Evolutionary conservation across 2,888 invertebrate genomes (phyloP).

Genomic region (Colostygia pectinataria): DNA sequence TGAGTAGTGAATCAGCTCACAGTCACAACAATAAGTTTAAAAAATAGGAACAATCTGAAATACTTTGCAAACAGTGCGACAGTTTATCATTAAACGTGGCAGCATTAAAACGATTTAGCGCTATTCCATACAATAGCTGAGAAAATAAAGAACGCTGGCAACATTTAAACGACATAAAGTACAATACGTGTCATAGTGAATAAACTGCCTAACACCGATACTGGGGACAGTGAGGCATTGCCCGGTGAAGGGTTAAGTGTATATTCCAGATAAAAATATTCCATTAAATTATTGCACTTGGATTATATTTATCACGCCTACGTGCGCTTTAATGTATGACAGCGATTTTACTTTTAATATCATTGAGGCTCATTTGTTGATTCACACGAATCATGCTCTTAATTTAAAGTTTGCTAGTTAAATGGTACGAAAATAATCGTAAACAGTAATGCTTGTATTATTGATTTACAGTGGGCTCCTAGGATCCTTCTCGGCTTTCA

Average conservation of each 20-base stretch:
- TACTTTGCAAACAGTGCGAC: slow-evolving; percentile 37
- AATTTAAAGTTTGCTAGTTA: slow-evolving; percentile 9
- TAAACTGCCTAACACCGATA: slow-evolving; percentile 66
- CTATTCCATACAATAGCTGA: slow-evolving; percentile 49
- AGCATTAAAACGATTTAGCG: slow-evolving; percentile 53
- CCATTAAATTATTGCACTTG: slow-evolving; percentile 50
- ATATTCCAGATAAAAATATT: slow-evolving; percentile 56
- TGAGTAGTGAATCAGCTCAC: neutral
- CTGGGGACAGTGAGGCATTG: slow-evolving; percentile 61
- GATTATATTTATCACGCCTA: slow-evolving; percentile 50
- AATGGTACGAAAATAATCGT: slow-evolving; percentile 22
- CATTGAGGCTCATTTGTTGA: slow-evolving; percentile 15
- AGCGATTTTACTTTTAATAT: slow-evolving; percentile 43
- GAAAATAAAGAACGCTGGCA: slow-evolving; percentile 55
- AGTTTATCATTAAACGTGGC: slow-evolving; percentile 50
- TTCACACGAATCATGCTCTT: slow-evolving; percentile 8
- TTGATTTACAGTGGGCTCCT: no score
- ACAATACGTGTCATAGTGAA: slow-evolving; percentile 67
- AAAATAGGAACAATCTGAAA: slow-evolving; percentile 38
- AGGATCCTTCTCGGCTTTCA: no score
- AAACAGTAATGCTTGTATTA: no score
- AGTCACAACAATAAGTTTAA: neutral
- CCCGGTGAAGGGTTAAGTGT: slow-evolving; percentile 48
- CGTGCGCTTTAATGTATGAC: slow-evolving; percentile 39
- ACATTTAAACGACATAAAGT: slow-evolving; percentile 48